Evolutionary conservation across 2,888 invertebrate genomes (phyloP).

Genomic region (Cephonodes hylas): DNA sequence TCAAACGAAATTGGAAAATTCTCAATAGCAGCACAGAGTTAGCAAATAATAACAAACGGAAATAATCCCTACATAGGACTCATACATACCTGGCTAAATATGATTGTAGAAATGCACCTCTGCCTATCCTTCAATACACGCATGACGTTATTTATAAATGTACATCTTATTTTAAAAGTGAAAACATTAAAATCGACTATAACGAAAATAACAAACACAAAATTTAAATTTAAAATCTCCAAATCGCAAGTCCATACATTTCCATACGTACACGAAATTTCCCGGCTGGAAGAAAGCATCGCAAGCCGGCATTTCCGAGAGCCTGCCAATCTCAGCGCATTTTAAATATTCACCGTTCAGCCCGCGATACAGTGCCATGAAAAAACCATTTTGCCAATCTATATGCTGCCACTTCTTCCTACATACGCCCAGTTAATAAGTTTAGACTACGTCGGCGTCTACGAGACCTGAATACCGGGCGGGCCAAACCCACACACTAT

Average conservation of each 20-base stretch:
- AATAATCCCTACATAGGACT: no score
- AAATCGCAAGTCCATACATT: neutral
- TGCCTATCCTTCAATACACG: no score
- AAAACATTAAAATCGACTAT: no score
- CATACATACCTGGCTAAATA: no score
- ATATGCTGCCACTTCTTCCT: slow-evolving; percentile 30
- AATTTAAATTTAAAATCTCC: neutral
- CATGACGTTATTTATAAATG: no score
- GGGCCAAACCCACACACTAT: neutral
- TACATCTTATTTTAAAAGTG: no score
- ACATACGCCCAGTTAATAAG: slow-evolving; percentile 52
- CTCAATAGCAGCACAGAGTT: no score
- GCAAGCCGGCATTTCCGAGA: neutral
- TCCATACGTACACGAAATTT: neutral
- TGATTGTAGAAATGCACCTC: no score
- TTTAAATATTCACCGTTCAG: slow-evolving; percentile 6
- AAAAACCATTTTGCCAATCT: slow-evolving; percentile 35
- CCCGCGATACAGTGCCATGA: slow-evolving; percentile 22
- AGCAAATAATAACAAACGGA: no score
- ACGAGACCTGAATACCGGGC: slow-evolving; percentile 41
- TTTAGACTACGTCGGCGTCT: slow-evolving; percentile 43
- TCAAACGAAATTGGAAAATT: no score
- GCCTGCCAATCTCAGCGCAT: slow-evolving; percentile 6
- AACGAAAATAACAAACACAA: no score
- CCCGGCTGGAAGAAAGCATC: neutral